Conservation (phyloP, 2,888 invertebrate species). For the Gari tellinella region DNA sequence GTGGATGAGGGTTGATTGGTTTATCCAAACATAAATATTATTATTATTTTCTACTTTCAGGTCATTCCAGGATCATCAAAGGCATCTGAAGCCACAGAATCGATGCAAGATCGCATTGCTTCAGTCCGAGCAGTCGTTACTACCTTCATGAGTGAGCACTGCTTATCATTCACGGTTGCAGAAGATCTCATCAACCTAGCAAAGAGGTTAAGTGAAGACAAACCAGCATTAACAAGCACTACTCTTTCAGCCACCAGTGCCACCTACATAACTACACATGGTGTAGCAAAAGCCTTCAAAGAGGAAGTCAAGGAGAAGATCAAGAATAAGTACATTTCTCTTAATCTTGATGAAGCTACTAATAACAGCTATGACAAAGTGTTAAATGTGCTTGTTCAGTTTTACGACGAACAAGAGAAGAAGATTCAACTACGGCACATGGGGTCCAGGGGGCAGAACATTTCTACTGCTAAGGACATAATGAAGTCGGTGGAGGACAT, state of each 20-base stretch:
- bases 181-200: constrained; percentile 26
- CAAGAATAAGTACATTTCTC: constrained; percentile 7
- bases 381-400: constrained; percentile 28
- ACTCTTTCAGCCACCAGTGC: constrained; percentile 6
- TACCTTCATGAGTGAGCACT: constrained; percentile 30
- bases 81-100: constrained; percentile 8
- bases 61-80: constrained; percentile 41
- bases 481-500: constrained; percentile 19
- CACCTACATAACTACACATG: constrained; percentile 27
- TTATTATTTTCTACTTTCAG: too few species aligned
- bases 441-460: constrained; percentile 25
- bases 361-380: constrained; percentile 43
- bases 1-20: too few species aligned
- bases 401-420: constrained; percentile 18
- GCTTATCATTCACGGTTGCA: constrained; percentile 26
- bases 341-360: constrained; percentile 40
- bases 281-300: constrained; percentile 27
- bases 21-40: too few species aligned
- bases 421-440: constrained; percentile 14
- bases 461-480: constrained; percentile 25
- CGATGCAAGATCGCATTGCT: constrained; percentile 22
- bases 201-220: constrained; percentile 21
- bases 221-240: constrained; percentile 18
- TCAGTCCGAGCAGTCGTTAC: constrained; percentile 5
- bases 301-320: constrained; percentile 21